Conservation (phyloP, 2,888 invertebrate species). For the Gandaritis pyraliata region DNA sequence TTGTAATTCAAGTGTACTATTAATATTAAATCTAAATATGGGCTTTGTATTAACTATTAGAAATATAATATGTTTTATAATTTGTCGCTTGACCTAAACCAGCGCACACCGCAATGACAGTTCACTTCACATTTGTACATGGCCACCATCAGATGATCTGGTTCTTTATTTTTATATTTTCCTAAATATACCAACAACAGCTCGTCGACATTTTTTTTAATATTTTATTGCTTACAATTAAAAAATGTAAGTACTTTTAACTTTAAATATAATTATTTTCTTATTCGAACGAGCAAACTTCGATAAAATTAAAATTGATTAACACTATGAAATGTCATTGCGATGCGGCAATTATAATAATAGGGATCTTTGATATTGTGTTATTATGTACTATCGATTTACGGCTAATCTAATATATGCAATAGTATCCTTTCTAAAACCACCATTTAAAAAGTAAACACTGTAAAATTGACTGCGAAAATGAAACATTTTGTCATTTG, state of each 20-base stretch:
- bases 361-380: constrained; percentile 76
- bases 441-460: constrained; percentile 26
- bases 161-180: constrained; percentile 77
- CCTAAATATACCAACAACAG: constrained; percentile 85
- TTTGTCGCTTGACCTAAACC: constrained; percentile 66
- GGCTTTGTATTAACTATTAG: constrained; percentile 82
- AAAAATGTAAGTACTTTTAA: constrained; percentile 67
- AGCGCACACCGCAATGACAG: constrained; percentile 61
- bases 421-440: constrained; percentile 47
- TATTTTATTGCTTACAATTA: constrained; percentile 66
- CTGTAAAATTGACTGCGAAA: constrained; percentile 34
- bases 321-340: constrained; percentile 79
- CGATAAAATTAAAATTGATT: constrained; percentile 83
- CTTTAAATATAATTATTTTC: constrained; percentile 75
- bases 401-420: constrained; percentile 77
- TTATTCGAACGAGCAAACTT: constrained; percentile 84
- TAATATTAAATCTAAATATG: constrained; percentile 66
- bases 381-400: constrained; percentile 80
- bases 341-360: constrained; percentile 52
- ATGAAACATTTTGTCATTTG: constrained; percentile 32
- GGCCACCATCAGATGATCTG: constrained; percentile 89
- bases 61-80: constrained; percentile 68
- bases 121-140: constrained; percentile 86
- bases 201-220: constrained; percentile 62
- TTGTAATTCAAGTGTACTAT: constrained; percentile 61